Base-by-base conservation (phyloP, 2,888 invertebrate genomes). In the Stenoptilia bipunctidactyla region DNA sequence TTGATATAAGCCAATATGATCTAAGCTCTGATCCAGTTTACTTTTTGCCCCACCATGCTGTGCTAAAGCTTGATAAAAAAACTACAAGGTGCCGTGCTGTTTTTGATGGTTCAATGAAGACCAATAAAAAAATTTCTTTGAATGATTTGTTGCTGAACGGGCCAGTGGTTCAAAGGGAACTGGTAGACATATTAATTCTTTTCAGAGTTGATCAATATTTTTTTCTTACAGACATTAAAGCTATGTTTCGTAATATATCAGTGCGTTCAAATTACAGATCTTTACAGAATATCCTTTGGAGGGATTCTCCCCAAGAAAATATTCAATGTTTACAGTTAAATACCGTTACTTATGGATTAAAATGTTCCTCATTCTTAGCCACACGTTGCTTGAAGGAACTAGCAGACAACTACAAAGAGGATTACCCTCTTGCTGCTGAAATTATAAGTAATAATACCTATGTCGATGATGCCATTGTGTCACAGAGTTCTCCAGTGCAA, bases 61-160 rank as follows among this genome's bases (percentile, higher is more conserved):
- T 37, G 1, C 8, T 37, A 10, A 20, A 15, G 4, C 27, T 13
- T 15, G 27, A 37, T 13, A 37, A 37, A 37, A 6, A 5, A 10
- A 37, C 37, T 3, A 37, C 20, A 14, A 37, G 27, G 27, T 13
- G 20, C 15, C 13, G 37, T 13, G 37, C 27, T 13, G 37, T 37
- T 10, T 27, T 37, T 27, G 37, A 37, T 37, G 27, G 13, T 35
- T 35, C 9, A 37, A 20, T 27, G 37, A 10, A 2, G 25, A 36
- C 13, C 8, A 1, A 13, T 8, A 27, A 27, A 2, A 14, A 27
- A 8, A n/a, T 27, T 2, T 2, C 13, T 12, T 15, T 37, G 6
- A 37, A 37, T 27, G 27, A 37, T 37, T 13, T 37, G 15, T 25
- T 27, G 13, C 15, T 10, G 1, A 37, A 37, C 25, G 37, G 37